These are phyloP conservation scores for Dastarcus helophoroides DNA, from an alignment of 2,888 invertebrate genomes.

Conservation along the genomic window DNA sequence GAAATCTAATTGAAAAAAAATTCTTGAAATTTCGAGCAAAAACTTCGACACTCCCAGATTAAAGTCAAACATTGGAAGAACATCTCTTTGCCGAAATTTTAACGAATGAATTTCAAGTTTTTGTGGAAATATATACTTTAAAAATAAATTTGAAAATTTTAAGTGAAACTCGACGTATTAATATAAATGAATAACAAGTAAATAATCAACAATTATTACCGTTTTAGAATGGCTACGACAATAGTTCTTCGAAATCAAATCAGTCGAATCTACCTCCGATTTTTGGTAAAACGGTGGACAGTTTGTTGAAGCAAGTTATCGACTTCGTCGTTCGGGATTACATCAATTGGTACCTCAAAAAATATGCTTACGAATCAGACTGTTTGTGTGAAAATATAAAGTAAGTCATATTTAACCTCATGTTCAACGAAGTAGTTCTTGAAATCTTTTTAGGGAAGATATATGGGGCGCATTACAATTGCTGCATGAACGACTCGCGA, in stretches of 20 bases:
- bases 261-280: slow-evolving; percentile 44
- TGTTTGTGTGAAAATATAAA: slow-evolving; percentile 39
- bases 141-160: too few relatives aligned
- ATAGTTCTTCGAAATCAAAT: slow-evolving; percentile 1
- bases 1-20: too few relatives aligned
- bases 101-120: too few relatives aligned
- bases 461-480: slow-evolving; percentile 70
- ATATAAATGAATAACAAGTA: too few relatives aligned
- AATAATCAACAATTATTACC: too few relatives aligned
- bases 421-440: slow-evolving; percentile 3
- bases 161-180: too few relatives aligned
- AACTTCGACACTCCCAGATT: too few relatives aligned
- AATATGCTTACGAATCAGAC: slow-evolving; percentile 42
- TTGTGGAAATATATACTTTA: too few relatives aligned
- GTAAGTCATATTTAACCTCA: slow-evolving; percentile 24
- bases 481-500: slow-evolving; percentile 58
- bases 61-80: too few relatives aligned
- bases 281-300: slow-evolving; percentile 74
- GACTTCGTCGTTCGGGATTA: slow-evolving; percentile 72
- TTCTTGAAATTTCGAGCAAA: too few relatives aligned
- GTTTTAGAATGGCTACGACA: too few relatives aligned
- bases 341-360: slow-evolving; percentile 61
- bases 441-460: slow-evolving; percentile 51
- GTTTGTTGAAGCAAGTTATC: slow-evolving; percentile 69
- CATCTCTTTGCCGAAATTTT: too few relatives aligned